Percentiles rank a stretch among this genome's conserved stretches.
These are phyloP conservation scores for Todiramphus chloris DNA, from an alignment of 2,113 vertebrate genomes.

Conservation along the genomic window DNA sequence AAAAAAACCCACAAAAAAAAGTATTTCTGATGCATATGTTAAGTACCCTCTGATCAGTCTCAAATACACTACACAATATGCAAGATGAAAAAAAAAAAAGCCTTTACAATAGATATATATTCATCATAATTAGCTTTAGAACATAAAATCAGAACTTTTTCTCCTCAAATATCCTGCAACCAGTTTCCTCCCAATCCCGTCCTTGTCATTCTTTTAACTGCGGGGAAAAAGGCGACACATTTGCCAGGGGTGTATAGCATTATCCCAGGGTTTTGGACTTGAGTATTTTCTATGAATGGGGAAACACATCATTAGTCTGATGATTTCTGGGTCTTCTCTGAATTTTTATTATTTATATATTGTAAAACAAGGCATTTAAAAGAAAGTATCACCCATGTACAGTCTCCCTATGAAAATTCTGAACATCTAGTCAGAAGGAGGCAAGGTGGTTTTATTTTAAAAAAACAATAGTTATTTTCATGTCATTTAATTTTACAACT, in stretches of 20 bases:
- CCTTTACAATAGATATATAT: neutral
- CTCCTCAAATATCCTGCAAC: neutral
- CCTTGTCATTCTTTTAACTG: neutral
- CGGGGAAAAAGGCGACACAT: neutral
- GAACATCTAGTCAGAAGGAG: neutral
- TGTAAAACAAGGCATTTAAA: neutral
- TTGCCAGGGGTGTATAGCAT: neutral
- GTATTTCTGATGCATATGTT: neutral
- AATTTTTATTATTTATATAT: neutral
- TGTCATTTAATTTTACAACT: neutral
- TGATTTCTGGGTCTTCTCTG: neutral
- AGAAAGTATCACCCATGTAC: neutral
- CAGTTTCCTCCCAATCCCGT: neutral
- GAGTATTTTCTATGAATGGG: accelerated
- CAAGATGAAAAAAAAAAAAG: neutral
- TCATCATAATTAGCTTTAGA: neutral
- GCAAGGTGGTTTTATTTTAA: neutral
- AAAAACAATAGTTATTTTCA: neutral
- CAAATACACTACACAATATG: neutral
- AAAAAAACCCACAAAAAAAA: neutral
- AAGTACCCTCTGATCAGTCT: neutral
- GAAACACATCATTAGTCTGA: neutral
- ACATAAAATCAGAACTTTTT: neutral
- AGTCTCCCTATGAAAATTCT: neutral
- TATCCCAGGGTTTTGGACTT: neutral